These are phyloP conservation scores for Menura novaehollandiae DNA, from an alignment of 2,113 vertebrate species.

Conservation along the genomic window DNA sequence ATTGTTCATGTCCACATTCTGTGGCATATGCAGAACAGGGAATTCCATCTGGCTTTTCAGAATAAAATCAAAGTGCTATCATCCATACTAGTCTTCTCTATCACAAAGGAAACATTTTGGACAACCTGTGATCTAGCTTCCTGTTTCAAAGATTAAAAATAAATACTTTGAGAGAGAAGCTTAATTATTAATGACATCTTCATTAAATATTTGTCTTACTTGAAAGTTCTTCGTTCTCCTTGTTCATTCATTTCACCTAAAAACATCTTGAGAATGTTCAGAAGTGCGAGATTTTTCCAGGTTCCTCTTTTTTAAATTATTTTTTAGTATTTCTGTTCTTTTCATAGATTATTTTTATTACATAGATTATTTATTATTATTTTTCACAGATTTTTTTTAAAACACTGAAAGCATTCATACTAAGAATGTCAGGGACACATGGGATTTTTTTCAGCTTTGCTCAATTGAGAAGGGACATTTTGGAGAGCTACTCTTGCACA, in stretches of 20 bases:
- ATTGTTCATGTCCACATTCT: neutral
- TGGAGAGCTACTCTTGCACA: neutral
- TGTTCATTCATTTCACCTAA: neutral
- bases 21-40: neutral
- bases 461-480: neutral
- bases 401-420: neutral
- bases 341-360: neutral
- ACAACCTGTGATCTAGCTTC: neutral
- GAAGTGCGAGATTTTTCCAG: neutral
- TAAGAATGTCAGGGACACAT: neutral
- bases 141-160: slow-evolving; percentile 5
- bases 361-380: neutral
- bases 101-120: neutral
- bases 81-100: neutral
- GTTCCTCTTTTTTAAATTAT: neutral
- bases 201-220: slow-evolving; percentile 1
- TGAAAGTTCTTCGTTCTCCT: neutral
- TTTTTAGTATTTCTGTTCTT: neutral
- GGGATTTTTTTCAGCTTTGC: neutral
- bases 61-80: neutral
- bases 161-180: neutral
- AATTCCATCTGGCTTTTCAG: neutral
- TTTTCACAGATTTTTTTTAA: neutral
- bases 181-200: slow-evolving; percentile 1
- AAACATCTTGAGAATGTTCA: neutral